These are phyloP conservation scores for Pelagia noctiluca DNA, from an alignment of 30 jellyfish, hydroid and myxozoan species.

Conservation along the genomic window DNA sequence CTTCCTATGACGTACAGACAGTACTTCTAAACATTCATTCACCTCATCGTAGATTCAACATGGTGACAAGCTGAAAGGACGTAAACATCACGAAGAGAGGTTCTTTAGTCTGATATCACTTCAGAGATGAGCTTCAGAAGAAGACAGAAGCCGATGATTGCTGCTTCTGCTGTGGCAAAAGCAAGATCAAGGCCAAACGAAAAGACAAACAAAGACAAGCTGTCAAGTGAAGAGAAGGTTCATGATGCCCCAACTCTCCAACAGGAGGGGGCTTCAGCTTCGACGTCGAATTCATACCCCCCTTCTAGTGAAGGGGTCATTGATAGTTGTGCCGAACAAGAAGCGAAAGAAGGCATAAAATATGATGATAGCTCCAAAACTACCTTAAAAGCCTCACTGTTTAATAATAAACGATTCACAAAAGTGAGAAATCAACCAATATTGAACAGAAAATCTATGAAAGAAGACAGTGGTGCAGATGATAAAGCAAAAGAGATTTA, in stretches of 20 bases:
- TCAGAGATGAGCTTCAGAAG: slow-evolving; percentile 54
- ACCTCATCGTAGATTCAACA: background rate
- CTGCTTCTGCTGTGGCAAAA: slow-evolving; percentile 45
- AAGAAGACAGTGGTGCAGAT: too few relatives aligned
- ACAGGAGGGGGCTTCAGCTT: background rate
- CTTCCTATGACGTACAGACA: background rate
- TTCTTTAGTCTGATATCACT: slow-evolving; percentile 6
- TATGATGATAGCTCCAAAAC: background rate
- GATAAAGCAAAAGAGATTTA: too few relatives aligned
- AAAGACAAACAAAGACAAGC: background rate
- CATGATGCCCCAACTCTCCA: background rate
- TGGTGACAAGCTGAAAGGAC: too few relatives aligned
- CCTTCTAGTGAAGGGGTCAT: background rate
- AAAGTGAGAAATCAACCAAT: too few relatives aligned
- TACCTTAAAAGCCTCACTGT: background rate
- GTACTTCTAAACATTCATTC: background rate
- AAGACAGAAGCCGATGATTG: slow-evolving; percentile 38
- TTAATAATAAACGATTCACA: too few relatives aligned
- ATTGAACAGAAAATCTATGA: too few relatives aligned
- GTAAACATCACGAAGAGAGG: too few relatives aligned
- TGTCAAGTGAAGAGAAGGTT: background rate
- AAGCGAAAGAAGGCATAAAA: background rate
- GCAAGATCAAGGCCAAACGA: slow-evolving; percentile 32
- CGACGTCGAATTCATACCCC: background rate
- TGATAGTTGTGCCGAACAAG: background rate